Evolutionary conservation across 2,113 vertebrate species (phyloP), one percentile per base, ranked within the genome.

Genomic region (Phodopus roborovskii): DNA sequence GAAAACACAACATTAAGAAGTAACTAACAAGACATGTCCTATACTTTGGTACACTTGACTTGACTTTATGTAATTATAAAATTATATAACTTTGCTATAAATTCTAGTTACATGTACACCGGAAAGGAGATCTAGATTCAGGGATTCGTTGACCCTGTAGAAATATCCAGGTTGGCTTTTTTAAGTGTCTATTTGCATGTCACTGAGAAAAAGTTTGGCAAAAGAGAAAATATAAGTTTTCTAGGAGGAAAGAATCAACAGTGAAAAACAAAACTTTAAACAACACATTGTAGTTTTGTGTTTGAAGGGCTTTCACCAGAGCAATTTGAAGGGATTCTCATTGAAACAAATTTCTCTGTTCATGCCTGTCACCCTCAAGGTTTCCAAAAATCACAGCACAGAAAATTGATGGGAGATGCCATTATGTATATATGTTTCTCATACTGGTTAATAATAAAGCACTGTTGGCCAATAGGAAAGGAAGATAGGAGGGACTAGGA

Each of bases 311-410:
- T 93, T 95, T 77, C 9, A 30, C 92, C 28, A 81, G 17, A 70
- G 20, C 75, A 89, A 89, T 66, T 58, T 58, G n/a, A 71, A 6
- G 9, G 77, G 73, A 58, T 92, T 36, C 56, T 4, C 39, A 66
- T 73, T 90, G 90, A 66, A n/a, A 26, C 45, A 11, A 92, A 86
- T 68, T 93, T 78, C 36, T 53, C 16, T 74, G 5, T 16, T 91
- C 24, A 50, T 74, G 42, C 86, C 81, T 95, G 22, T 82, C 60
- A 83, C 8, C 20, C 83, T 82, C 60, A 33, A 74, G 42, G 26
- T 45, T 94, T 75, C 77, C 77, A 73, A 84, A 94, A 90, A 7
- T 86, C n/a, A 94, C 60, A 94, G 68, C 33, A 92, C 92, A 24
- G 30, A 19, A n/a, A n/a, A n/a, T n/a, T n/a, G n/a, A n/a, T n/a